Percentiles rank a stretch among this genome's conserved stretches.
Conservation (phyloP, 2,888 invertebrate genomes). For the Thereva nobilitata region DNA sequence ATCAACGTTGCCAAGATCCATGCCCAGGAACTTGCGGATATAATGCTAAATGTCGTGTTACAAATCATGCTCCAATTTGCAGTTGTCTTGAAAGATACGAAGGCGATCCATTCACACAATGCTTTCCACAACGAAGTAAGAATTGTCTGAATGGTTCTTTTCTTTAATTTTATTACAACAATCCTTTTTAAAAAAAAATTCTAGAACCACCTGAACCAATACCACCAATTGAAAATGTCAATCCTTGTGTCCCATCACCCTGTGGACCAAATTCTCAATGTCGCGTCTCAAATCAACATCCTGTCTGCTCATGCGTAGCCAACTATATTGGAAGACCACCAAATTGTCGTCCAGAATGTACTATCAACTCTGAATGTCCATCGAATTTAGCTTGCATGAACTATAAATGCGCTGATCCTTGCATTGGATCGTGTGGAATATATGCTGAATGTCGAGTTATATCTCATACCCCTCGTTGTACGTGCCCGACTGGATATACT, state of each 20-base stretch:
- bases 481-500: constrained; percentile 61
- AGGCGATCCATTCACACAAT: constrained; percentile 78
- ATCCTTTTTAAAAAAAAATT: constrained; percentile 46
- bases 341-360: constrained; percentile 69
- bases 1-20: constrained; percentile 75
- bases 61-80: constrained; percentile 78
- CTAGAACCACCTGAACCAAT: constrained; percentile 20
- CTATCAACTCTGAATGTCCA: constrained; percentile 62
- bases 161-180: constrained; percentile 49
- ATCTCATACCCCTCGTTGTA: constrained; percentile 61
- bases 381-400: constrained; percentile 61
- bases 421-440: constrained; percentile 69
- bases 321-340: constrained; percentile 67
- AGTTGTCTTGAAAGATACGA: constrained; percentile 69
- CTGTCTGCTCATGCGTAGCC: constrained; percentile 65
- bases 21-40: constrained; percentile 76
- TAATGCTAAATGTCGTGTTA: constrained; percentile 71
- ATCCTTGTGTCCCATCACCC: constrained; percentile 67
- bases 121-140: constrained; percentile 60
- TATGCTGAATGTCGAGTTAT: constrained; percentile 67
- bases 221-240: constrained; percentile 52
- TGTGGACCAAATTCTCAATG: constrained; percentile 70
- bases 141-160: constrained; percentile 30
- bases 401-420: constrained; percentile 65
- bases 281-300: constrained; percentile 56